Percentiles rank a stretch among this genome's conserved stretches.
Evolutionary conservation across 2,797 vertebrate species (phyloP).

Genomic region (Oreortyx pictus): DNA sequence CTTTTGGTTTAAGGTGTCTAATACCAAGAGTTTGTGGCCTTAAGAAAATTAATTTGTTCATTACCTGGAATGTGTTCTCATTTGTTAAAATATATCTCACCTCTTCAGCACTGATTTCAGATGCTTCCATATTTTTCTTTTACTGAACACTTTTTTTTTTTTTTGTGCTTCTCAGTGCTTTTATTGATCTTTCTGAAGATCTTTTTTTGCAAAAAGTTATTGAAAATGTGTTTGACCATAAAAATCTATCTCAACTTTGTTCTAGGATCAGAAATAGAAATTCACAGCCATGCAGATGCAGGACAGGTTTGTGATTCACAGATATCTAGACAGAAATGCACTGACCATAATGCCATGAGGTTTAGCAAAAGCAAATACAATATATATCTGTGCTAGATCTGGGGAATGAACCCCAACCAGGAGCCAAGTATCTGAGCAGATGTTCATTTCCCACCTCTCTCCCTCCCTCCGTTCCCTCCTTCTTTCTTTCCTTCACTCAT

Average conservation of each 20-base stretch:
- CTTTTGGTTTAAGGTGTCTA: neutral
- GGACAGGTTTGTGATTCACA: neutral
- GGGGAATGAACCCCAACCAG: neutral
- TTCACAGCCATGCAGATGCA: neutral
- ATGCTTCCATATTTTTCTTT: neutral
- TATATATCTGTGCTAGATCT: neutral
- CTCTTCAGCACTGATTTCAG: neutral
- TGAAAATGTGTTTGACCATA: neutral
- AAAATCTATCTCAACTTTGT: neutral
- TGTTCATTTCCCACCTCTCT: neutral
- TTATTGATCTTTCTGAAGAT: neutral
- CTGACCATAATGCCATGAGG: neutral
- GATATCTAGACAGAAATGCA: neutral
- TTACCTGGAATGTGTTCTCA: neutral
- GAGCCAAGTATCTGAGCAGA: neutral
- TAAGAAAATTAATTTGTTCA: neutral
- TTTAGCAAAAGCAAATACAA: neutral
- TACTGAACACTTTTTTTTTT: neutral
- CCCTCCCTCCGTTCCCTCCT: neutral
- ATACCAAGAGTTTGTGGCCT: neutral
- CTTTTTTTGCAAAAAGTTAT: neutral
- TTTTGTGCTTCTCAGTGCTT: neutral
- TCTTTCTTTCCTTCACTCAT: neutral
- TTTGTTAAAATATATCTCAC: neutral
- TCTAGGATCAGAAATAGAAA: neutral